These are phyloP conservation scores for Sebastes jordani DNA, from an alignment of 2,797 vertebrate genomes.

Conservation along the genomic window DNA sequence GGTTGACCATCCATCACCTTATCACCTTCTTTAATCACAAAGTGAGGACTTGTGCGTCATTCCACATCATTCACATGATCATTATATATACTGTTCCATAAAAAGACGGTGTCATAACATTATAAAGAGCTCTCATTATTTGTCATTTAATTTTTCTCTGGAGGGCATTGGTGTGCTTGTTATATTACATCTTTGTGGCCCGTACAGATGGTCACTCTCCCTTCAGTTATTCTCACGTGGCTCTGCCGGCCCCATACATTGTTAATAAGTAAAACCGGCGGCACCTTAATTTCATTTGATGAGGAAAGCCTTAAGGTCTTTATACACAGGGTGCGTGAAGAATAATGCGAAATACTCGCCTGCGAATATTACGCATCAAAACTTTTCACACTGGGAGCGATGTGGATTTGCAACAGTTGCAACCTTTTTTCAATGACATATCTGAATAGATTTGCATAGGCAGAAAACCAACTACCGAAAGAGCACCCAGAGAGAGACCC, in stretches of 20 bases:
- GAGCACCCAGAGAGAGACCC: no score
- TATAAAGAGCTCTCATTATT: background rate
- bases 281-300: background rate
- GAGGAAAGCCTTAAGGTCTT: background rate
- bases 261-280: background rate
- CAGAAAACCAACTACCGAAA: no score
- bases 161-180: background rate
- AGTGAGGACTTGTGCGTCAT: slow-evolving; percentile 8
- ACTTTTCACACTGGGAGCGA: no score
- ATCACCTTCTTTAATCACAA: slow-evolving; percentile 52
- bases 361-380: no score
- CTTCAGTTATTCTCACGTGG: background rate
- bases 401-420: no score
- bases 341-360: no score
- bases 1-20: slow-evolving; percentile 54
- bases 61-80: background rate
- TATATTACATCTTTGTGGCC: background rate
- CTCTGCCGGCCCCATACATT: background rate
- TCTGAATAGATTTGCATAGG: no score
- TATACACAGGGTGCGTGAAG: fast-evolving
- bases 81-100: background rate
- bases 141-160: background rate
- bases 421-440: no score
- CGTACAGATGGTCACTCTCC: background rate
- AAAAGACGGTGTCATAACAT: background rate